Conservation (phyloP, 1,140 invertebrate species). For the Drosophila ercepeae region DNA sequence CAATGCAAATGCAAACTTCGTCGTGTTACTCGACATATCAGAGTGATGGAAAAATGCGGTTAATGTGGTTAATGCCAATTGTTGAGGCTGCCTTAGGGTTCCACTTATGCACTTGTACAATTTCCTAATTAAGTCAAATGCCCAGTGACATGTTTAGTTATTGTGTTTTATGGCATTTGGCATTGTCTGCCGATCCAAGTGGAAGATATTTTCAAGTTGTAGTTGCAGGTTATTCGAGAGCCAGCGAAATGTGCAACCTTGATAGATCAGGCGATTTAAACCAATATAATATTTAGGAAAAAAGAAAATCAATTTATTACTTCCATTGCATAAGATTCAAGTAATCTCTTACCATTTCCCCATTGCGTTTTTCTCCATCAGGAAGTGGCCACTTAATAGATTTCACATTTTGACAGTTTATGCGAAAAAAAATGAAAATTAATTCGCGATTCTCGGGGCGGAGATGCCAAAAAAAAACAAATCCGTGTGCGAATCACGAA, state of each 20-base stretch:
- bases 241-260: constrained; percentile 42
- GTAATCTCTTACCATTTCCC: constrained; percentile 19
- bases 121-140: constrained; percentile 72
- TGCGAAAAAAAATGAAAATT: constrained; percentile 44
- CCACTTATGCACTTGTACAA: constrained; percentile 69
- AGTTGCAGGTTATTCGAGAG: constrained; percentile 2
- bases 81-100: constrained; percentile 32
- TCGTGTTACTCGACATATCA: constrained; percentile 51
- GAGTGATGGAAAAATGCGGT: constrained; percentile 67
- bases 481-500: constrained; percentile 5
- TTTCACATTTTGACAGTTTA: constrained; percentile 53
- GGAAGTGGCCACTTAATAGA: constrained; percentile 52
- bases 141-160: constrained; percentile 32
- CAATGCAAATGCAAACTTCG: constrained; percentile 64
- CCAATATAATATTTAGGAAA: constrained; percentile 7
- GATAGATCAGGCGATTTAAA: constrained; percentile 1
- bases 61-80: constrained; percentile 53
- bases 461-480: constrained; percentile 5
- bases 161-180: constrained; percentile 30
- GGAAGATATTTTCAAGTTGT: constrained; percentile 22
- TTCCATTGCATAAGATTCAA: constrained; percentile 28
- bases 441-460: constrained; percentile 45
- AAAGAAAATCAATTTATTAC: background rate
- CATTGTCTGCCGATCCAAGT: constrained; percentile 20
- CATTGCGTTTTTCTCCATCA: constrained; percentile 1